phyloP scores from a whole-genome alignment of 2,797 vertebrate species.

The Naso thynnoides region DNA sequence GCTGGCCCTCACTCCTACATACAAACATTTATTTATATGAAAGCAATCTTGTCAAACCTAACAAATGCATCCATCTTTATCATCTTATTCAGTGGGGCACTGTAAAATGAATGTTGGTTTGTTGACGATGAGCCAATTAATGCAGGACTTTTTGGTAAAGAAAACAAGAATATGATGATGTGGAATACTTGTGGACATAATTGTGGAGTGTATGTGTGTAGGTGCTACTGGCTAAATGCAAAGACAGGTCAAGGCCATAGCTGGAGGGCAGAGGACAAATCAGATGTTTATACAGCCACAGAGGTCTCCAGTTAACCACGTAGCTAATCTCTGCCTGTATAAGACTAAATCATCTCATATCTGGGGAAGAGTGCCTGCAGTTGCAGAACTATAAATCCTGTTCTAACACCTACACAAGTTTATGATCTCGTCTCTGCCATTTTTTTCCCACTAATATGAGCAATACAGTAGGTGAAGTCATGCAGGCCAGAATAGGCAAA shows the following conservation, averaged over 20 bases:
- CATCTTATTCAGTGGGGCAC: background rate
- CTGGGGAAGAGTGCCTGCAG: background rate
- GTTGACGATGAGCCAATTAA: background rate
- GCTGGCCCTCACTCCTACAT: background rate
- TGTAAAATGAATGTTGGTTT: slow-evolving; percentile 3
- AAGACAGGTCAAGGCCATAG: slow-evolving; percentile 38
- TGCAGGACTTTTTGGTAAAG: background rate
- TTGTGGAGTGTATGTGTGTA: slow-evolving; percentile 13
- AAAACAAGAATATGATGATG: slow-evolving; percentile 10
- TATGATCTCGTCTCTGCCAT: slow-evolving; percentile 6
- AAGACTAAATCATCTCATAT: slow-evolving; percentile 15
- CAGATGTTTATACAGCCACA: background rate
- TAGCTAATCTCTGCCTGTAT: background rate
- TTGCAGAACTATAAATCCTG: background rate
- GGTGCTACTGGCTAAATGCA: slow-evolving; percentile 14
- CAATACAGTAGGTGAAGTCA: slow-evolving; percentile 1
- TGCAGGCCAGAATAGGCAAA: background rate
- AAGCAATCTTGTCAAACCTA: background rate
- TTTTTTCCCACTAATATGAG: background rate
- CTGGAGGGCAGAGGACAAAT: slow-evolving; percentile 6
- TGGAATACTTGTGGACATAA: background rate
- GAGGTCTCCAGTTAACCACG: slow-evolving; percentile 10
- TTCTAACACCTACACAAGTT: background rate
- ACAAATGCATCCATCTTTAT: background rate
- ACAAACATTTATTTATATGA: background rate